phyloP scores from a whole-genome alignment of 1,140 invertebrate genomes.

The Anadara kagoshimensis region DNA sequence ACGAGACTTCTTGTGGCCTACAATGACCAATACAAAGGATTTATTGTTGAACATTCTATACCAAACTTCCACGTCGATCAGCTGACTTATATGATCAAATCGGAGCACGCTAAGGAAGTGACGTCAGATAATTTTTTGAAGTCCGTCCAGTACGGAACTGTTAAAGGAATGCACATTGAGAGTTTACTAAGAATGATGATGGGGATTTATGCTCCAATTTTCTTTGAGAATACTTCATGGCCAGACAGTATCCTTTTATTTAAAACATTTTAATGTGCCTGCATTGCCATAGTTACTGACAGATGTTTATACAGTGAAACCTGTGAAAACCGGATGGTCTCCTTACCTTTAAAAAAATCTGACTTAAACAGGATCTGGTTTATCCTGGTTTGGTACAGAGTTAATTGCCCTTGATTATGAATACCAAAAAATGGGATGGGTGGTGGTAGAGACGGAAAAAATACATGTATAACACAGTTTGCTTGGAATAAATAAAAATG shows the following conservation, averaged over 20 bases:
- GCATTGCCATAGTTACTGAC: no score
- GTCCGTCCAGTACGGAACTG: slow-evolving; percentile 69
- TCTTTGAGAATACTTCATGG: slow-evolving; percentile 74
- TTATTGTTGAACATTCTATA: slow-evolving; percentile 60
- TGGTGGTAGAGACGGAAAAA: no score
- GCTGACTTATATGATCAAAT: slow-evolving; percentile 72
- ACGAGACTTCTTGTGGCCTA: slow-evolving; percentile 64
- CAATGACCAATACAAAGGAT: slow-evolving; percentile 63
- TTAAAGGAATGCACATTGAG: slow-evolving; percentile 68
- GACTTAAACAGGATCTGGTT: no score
- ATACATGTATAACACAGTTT: no score
- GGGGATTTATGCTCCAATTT: slow-evolving; percentile 74
- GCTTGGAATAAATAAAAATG: no score
- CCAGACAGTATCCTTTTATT: slow-evolving; percentile 72
- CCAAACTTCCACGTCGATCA: slow-evolving; percentile 64
- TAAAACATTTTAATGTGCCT: background rate
- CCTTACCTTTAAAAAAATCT: no score
- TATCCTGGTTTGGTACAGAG: no score
- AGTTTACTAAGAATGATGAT: slow-evolving; percentile 72
- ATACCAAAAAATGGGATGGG: no score
- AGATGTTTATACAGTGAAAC: no score
- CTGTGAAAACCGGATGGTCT: no score
- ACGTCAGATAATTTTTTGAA: slow-evolving; percentile 67
- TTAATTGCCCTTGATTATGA: no score
- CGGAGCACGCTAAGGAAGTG: slow-evolving; percentile 50